Percentiles rank a stretch among this genome's conserved stretches.
These are phyloP conservation scores for Drosophila bunnanda DNA, from an alignment of 2,888 invertebrate genomes.

Conservation along the genomic window DNA sequence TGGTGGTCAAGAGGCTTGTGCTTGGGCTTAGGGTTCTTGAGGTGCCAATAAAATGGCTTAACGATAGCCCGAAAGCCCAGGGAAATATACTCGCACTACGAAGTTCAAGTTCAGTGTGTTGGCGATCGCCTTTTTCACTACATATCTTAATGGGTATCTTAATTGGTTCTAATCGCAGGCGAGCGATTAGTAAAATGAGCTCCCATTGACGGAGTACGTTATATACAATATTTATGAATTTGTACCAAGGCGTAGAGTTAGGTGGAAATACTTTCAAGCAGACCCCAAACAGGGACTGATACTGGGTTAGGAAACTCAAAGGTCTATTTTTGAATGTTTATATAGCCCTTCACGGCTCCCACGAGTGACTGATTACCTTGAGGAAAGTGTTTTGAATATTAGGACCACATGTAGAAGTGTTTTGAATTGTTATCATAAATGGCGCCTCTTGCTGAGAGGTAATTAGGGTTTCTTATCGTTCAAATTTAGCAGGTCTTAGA, in stretches of 20 bases:
- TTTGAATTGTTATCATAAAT: slow-evolving; percentile 2
- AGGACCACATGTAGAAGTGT: slow-evolving; percentile 4
- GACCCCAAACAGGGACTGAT: slow-evolving; percentile 19
- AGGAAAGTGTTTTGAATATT: slow-evolving; percentile 26
- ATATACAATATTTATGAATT: slow-evolving; percentile 40
- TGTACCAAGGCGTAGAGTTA: slow-evolving; percentile 20
- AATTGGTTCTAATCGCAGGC: slow-evolving; percentile 31
- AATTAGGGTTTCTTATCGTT: not conserved
- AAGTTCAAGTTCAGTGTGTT: slow-evolving; percentile 37
- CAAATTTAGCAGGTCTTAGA: too few species aligned
- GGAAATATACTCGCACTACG: slow-evolving; percentile 11
- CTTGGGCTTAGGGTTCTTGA: slow-evolving; percentile 23
- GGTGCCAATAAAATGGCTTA: slow-evolving; percentile 28
- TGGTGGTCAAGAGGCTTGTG: slow-evolving; percentile 30
- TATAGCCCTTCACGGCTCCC: slow-evolving; percentile 9
- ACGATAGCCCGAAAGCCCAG: slow-evolving; percentile 11
- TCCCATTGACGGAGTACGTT: slow-evolving; percentile 29
- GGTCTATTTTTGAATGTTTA: slow-evolving; percentile 19
- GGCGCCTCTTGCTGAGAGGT: not conserved
- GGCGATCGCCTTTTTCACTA: slow-evolving; percentile 13
- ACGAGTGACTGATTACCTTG: slow-evolving; percentile 13
- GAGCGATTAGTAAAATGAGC: slow-evolving; percentile 40
- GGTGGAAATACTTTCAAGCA: slow-evolving; percentile 3
- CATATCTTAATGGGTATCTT: slow-evolving; percentile 25
- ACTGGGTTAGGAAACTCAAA: slow-evolving; percentile 2